phyloP scores from a whole-genome alignment of 2,888 invertebrate genomes.

The Andrena trimmerana region DNA sequence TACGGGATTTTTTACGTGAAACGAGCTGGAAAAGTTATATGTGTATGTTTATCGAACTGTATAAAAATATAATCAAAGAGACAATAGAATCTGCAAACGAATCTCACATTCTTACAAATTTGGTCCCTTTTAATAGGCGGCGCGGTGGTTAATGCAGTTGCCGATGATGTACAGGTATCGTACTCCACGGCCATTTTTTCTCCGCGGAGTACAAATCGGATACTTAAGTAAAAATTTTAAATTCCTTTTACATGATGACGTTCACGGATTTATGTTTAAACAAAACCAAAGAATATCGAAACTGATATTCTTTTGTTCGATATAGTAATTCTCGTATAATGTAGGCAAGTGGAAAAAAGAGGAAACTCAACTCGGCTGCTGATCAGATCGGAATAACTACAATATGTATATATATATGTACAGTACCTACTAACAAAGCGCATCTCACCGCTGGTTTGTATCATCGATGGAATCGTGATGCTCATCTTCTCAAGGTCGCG shows the following conservation, averaged over 20 bases:
- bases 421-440: too few relatives aligned
- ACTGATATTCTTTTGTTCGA: slow-evolving; percentile 24
- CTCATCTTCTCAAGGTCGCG: too few relatives aligned
- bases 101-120: slow-evolving; percentile 27
- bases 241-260: slow-evolving; percentile 1
- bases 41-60: neutral
- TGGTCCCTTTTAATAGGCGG: neutral
- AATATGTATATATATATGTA: too few relatives aligned
- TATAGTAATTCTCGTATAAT: neutral
- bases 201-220: slow-evolving; percentile 14
- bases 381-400: too few relatives aligned
- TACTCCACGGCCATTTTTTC: slow-evolving; percentile 34
- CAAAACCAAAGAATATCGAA: slow-evolving; percentile 27
- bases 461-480: too few relatives aligned
- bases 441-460: too few relatives aligned
- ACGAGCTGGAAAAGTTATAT: slow-evolving; percentile 38
- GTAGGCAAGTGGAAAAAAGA: too few relatives aligned
- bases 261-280: neutral
- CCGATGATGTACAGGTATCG: slow-evolving; percentile 1
- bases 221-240: neutral
- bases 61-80: neutral
- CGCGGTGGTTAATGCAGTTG: neutral
- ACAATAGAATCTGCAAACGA: neutral
- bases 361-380: too few relatives aligned
- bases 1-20: slow-evolving; percentile 1